A percentile compares a stretch with the other conserved stretches of the same genome.
phyloP scores from a whole-genome alignment of 2,797 vertebrate genomes.

The Leptoclinus maculatus region DNA sequence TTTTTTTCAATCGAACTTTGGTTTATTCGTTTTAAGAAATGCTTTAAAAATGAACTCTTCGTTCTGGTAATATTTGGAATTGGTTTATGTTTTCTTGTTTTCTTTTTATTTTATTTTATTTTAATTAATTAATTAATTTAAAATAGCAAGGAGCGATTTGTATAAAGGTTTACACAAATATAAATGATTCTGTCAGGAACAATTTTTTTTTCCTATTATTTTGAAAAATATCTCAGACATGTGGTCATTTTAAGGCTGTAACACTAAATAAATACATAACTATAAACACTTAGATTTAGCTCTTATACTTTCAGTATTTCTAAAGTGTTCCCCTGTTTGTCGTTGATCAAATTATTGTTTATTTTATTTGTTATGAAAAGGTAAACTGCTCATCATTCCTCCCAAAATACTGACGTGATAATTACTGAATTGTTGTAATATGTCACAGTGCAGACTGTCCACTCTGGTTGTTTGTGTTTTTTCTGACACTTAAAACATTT shows the following conservation, averaged over 20 bases:
- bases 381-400: neutral
- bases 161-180: neutral
- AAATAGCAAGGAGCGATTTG: neutral
- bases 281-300: neutral
- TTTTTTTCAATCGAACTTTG: neutral
- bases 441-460: neutral
- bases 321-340: neutral
- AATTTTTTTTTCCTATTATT: neutral
- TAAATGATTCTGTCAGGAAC: neutral
- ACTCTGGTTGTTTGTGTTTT: neutral
- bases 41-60: neutral
- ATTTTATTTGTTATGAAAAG: neutral
- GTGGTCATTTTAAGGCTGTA: neutral
- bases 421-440: neutral
- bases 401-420: too few species aligned
- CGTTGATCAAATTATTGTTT: neutral
- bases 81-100: too few species aligned
- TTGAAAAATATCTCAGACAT: neutral
- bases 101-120: too few species aligned
- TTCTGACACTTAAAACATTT: slow-evolving; percentile 2
- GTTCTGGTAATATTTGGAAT: neutral
- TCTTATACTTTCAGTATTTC: neutral
- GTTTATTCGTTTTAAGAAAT: neutral
- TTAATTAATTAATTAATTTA: neutral
- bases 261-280: neutral